These are phyloP conservation scores for Aurelia sp. DNA, from an alignment of 30 jellyfish, hydroid and myxozoan genomes.

Conservation along the genomic window DNA sequence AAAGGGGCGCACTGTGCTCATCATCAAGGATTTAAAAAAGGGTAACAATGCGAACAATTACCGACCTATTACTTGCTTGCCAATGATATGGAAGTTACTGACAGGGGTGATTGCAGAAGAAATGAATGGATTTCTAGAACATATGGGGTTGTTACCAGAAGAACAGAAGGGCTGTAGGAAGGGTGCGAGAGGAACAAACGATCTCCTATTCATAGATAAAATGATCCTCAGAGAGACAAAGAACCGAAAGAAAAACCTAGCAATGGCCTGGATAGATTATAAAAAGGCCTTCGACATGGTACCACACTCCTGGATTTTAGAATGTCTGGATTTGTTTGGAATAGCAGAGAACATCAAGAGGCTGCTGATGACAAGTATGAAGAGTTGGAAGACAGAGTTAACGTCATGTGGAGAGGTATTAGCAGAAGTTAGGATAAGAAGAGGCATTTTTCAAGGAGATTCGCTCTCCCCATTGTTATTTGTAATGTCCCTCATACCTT, in stretches of 20 bases:
- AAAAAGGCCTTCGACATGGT: neutral
- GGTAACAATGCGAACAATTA: neutral
- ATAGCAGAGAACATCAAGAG: slow-evolving; percentile 5
- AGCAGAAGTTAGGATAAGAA: slow-evolving; percentile 7
- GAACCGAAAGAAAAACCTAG: slow-evolving; percentile 5
- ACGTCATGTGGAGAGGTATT: slow-evolving; percentile 31
- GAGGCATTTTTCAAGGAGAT: slow-evolving; percentile 6
- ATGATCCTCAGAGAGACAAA: slow-evolving; percentile 6
- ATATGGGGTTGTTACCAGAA: neutral
- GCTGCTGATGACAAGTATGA: slow-evolving; percentile 23
- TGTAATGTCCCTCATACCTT: neutral
- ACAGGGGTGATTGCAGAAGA: neutral
- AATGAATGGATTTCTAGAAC: slow-evolving; percentile 18
- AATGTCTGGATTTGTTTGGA: slow-evolving; percentile 19
- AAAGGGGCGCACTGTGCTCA: no score
- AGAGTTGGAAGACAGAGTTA: slow-evolving; percentile 27
- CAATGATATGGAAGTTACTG: no score
- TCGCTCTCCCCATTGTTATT: slow-evolving; percentile 2
- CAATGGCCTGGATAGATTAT: neutral
- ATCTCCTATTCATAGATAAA: slow-evolving; percentile 9
- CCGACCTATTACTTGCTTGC: no score
- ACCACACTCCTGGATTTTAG: neutral
- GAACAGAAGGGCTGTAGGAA: neutral
- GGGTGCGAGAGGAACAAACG: slow-evolving; percentile 1
- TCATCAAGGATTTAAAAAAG: neutral